Percentiles rank a stretch among this genome's conserved stretches.
phyloP scores from a whole-genome alignment of 1,140 invertebrate genomes.

The Bombus difficillimus region DNA sequence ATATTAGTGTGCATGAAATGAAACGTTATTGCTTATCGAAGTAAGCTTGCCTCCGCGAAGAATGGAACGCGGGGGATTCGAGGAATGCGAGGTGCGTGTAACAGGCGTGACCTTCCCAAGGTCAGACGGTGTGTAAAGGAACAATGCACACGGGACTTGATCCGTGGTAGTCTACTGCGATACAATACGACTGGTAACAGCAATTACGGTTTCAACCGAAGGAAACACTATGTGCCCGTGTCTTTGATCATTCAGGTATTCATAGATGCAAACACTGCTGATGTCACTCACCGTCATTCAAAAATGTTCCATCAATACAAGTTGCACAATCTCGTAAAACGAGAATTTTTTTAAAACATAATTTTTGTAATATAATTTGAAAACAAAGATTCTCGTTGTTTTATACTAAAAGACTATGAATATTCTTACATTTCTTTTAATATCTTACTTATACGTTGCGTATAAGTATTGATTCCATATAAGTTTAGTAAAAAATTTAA shows the following conservation, averaged over 20 bases:
- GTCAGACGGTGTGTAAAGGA: slow-evolving; percentile 69
- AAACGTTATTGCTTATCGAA: slow-evolving; percentile 43
- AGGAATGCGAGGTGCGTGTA: slow-evolving; percentile 59
- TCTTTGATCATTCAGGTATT: slow-evolving; percentile 4
- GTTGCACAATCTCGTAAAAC: background rate
- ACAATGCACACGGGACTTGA: slow-evolving; percentile 69
- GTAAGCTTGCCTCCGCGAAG: slow-evolving; percentile 29
- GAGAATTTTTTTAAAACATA: background rate
- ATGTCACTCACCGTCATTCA: background rate
- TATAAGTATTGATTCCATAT: background rate
- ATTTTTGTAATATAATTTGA: background rate
- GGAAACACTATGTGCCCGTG: background rate
- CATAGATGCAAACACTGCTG: no score
- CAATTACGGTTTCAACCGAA: slow-evolving; percentile 26
- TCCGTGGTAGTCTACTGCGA: slow-evolving; percentile 32
- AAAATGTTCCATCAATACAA: background rate
- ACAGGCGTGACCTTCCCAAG: slow-evolving; percentile 77
- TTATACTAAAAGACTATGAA: background rate
- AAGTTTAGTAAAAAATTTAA: background rate
- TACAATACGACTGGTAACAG: slow-evolving; percentile 30
- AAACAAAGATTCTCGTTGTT: background rate
- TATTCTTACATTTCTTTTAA: background rate
- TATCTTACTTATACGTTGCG: background rate
- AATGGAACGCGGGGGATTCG: slow-evolving; percentile 57
- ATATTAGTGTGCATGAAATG: background rate